phyloP scores from a whole-genome alignment of 2,797 vertebrate genomes.

The Sebastes hubbsi region DNA sequence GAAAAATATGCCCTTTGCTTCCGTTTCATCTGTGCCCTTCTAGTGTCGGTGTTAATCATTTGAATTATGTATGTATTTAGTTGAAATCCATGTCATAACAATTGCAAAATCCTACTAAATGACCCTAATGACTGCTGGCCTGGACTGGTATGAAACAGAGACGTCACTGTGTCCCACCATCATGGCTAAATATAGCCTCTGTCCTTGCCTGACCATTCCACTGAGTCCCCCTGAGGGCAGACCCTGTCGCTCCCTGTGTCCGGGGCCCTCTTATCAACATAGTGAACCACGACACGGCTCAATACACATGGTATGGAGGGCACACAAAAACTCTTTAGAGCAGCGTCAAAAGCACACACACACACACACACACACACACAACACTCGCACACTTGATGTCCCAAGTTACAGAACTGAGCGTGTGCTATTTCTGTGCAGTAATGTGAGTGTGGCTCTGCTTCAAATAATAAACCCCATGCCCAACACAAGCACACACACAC shows the following conservation, averaged over 20 bases:
- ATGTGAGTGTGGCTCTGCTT: conserved; percentile 13
- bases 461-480: conserved; percentile 27
- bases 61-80: not conserved
- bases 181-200: conserved; percentile 59
- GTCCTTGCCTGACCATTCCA: conserved; percentile 52
- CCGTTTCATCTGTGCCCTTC: not conserved
- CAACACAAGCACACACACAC: not conserved
- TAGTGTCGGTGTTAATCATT: not conserved
- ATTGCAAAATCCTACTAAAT: not conserved
- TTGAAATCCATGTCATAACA: not conserved
- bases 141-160: conserved; percentile 21
- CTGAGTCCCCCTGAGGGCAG: conserved; percentile 46
- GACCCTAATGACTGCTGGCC: not conserved
- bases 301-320: conserved; percentile 2
- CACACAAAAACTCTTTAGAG: conserved; percentile 1
- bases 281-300: not conserved
- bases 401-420: conserved; percentile 22
- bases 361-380: not conserved
- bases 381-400: conserved; percentile 10
- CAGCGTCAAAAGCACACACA: not conserved
- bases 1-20: not conserved
- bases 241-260: conserved; percentile 24
- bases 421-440: conserved; percentile 29
- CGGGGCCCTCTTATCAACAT: conserved; percentile 46
- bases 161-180: conserved; percentile 24